Conservation (phyloP, 2,888 invertebrate species). For the Pasiphila rectangulata region DNA sequence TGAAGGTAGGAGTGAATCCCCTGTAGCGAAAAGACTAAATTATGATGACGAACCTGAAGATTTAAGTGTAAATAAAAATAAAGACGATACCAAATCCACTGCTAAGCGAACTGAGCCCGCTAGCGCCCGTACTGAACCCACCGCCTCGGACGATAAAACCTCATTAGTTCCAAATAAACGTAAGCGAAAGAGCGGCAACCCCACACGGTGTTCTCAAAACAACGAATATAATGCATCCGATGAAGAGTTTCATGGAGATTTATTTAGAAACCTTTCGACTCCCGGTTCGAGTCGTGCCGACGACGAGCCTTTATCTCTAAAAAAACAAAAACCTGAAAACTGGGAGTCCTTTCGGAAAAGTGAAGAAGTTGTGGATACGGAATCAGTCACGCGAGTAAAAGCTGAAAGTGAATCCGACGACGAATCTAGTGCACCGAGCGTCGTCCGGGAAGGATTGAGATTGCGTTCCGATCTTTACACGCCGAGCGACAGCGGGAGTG, state of each 20-base stretch:
- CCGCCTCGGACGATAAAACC: constrained; percentile 70
- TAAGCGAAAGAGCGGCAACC: constrained; percentile 91
- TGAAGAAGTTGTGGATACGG: constrained; percentile 68
- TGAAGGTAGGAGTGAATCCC: constrained; percentile 45
- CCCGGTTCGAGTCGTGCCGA: constrained; percentile 64
- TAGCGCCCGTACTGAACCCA: constrained; percentile 54
- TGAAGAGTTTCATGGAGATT: constrained; percentile 69
- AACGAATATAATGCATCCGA: constrained; percentile 75
- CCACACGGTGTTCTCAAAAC: constrained; percentile 85
- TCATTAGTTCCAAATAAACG: constrained; percentile 83
- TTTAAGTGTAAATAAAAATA: constrained; percentile 84
- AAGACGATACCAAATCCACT: constrained; percentile 80
- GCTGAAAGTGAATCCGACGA: constrained; percentile 78
- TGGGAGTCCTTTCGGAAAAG: constrained; percentile 73
- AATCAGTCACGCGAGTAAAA: constrained; percentile 65
- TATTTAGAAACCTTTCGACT: constrained; percentile 70
- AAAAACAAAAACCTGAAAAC: constrained; percentile 72
- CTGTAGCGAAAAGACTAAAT: constrained; percentile 59
- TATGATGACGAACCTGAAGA: constrained; percentile 84
- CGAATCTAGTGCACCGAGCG: constrained; percentile 73
- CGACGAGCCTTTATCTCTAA: constrained; percentile 71
- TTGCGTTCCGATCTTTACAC: constrained; percentile 73
- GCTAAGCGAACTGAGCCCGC: constrained; percentile 53
- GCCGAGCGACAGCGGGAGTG: constrained; percentile 76
- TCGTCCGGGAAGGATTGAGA: constrained; percentile 71